Evolutionary conservation across 2,888 invertebrate species (phyloP).

Genomic region (Drosophila testacea): DNA sequence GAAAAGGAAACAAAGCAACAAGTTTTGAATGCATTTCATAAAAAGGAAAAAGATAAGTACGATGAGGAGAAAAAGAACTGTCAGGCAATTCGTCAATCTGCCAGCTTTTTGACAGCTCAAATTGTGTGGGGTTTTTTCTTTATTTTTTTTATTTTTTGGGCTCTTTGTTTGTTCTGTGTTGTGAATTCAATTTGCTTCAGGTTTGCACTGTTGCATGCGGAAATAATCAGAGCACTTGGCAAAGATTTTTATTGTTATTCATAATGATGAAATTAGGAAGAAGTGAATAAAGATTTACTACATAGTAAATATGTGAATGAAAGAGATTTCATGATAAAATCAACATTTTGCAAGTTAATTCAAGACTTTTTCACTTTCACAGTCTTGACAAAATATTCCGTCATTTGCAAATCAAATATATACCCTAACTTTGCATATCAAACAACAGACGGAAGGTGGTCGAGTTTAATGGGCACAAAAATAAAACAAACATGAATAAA

Average conservation of each 20-base stretch:
- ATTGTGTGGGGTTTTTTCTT: slow-evolving; percentile 36
- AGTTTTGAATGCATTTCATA: slow-evolving; percentile 48
- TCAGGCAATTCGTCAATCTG: slow-evolving; percentile 66
- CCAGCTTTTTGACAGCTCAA: slow-evolving; percentile 70
- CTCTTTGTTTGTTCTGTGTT: slow-evolving; percentile 52
- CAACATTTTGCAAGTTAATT: neutral
- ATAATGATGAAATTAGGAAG: slow-evolving; percentile 1
- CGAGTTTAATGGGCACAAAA: slow-evolving; percentile 34
- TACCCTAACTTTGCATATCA: slow-evolving; percentile 31
- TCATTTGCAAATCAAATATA: slow-evolving; percentile 7
- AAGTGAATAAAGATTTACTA: neutral
- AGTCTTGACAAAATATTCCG: slow-evolving; percentile 3
- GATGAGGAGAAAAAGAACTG: slow-evolving; percentile 39
- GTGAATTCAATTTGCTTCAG: slow-evolving; percentile 34
- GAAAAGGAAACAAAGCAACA: slow-evolving; percentile 47
- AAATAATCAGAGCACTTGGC: slow-evolving; percentile 61
- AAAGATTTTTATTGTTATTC: slow-evolving; percentile 33
- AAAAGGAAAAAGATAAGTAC: slow-evolving; percentile 30
- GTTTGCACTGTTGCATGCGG: slow-evolving; percentile 56
- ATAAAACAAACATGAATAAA: slow-evolving; percentile 16
- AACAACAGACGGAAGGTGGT: slow-evolving; percentile 14
- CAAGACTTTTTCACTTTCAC: slow-evolving; percentile 16
- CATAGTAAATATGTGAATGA: too few species aligned
- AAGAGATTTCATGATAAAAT: neutral
- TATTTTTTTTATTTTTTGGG: slow-evolving; percentile 37